A percentile compares a stretch with the other conserved stretches of the same genome.
These are phyloP conservation scores for Pinctada fucata DNA, from an alignment of 2,888 invertebrate genomes.

Conservation along the genomic window DNA sequence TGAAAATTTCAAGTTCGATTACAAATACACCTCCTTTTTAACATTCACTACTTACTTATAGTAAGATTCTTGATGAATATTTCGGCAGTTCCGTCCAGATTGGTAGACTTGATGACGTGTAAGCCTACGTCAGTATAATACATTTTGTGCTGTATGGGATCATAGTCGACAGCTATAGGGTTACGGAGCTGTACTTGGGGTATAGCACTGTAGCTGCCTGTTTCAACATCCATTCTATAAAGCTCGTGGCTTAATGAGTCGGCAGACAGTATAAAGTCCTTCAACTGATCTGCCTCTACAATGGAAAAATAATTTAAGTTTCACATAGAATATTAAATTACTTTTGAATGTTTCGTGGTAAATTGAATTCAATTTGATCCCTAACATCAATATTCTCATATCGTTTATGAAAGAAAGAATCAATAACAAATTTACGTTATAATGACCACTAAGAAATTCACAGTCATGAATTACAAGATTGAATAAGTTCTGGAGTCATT, in stretches of 20 bases:
- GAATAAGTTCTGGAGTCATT: too few relatives aligned
- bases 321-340: too few relatives aligned
- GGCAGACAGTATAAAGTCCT: conserved; percentile 31
- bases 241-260: conserved; percentile 81
- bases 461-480: too few relatives aligned
- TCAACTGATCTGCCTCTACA: conserved; percentile 17
- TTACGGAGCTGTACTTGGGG: conserved; percentile 78
- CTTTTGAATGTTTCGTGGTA: too few relatives aligned
- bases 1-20: too few relatives aligned
- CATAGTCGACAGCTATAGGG: conserved; percentile 89
- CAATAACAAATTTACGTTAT: too few relatives aligned
- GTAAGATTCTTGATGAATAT: conserved; percentile 11
- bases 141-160: conserved; percentile 85
- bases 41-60: background rate
- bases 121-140: conserved; percentile 86
- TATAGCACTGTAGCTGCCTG: conserved; percentile 52
- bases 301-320: background rate
- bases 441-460: too few relatives aligned
- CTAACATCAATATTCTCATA: too few relatives aligned
- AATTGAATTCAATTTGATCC: too few relatives aligned
- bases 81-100: conserved; percentile 26
- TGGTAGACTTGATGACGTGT: conserved; percentile 19
- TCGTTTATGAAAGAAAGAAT: too few relatives aligned
- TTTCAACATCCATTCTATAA: conserved; percentile 87
- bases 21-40: too few relatives aligned